Evolutionary conservation across 2,888 invertebrate species (phyloP).

Genomic region (Serrognathus titanus): DNA sequence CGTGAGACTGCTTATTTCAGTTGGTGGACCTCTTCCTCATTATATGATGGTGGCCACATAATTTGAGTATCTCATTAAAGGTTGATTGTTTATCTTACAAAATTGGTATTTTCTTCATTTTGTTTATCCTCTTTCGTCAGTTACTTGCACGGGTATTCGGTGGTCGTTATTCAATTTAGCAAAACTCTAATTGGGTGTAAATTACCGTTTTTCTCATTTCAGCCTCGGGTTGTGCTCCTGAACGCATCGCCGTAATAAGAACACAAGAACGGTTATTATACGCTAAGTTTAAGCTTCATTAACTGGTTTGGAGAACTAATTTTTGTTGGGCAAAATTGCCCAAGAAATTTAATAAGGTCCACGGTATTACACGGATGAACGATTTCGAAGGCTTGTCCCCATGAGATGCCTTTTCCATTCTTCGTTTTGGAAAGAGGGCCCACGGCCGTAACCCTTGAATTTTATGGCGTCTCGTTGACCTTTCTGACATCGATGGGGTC

Average conservation of each 20-base stretch:
- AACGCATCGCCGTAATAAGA: slow-evolving; percentile 28
- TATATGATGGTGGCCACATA: too few species aligned
- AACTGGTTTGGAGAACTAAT: slow-evolving; percentile 2
- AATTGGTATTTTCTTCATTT: neutral
- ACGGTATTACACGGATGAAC: neutral
- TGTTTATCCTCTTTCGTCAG: neutral
- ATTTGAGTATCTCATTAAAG: too few species aligned
- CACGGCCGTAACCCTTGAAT: slow-evolving; percentile 8
- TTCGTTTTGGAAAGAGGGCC: neutral
- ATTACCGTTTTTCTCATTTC: slow-evolving; percentile 39
- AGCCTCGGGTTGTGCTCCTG: slow-evolving; percentile 38
- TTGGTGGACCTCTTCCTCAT: too few species aligned
- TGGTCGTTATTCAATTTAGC: slow-evolving; percentile 43
- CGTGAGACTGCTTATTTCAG: too few species aligned
- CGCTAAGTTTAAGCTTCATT: slow-evolving; percentile 2
- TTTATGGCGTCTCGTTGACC: slow-evolving; percentile 8
- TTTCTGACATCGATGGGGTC: neutral
- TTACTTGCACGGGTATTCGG: slow-evolving; percentile 24
- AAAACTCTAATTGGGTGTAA: slow-evolving; percentile 45
- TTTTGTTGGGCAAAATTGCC: neutral
- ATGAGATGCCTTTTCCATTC: slow-evolving; percentile 1
- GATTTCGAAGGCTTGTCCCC: neutral
- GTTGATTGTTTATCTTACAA: too few species aligned
- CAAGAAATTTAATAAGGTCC: neutral
- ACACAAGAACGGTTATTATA: slow-evolving; percentile 16